Percentiles rank a stretch among this genome's conserved stretches.
These are phyloP conservation scores for Epizoanthus stellaris DNA, from an alignment of 92 coral and sea anemone species.

Conservation along the genomic window DNA sequence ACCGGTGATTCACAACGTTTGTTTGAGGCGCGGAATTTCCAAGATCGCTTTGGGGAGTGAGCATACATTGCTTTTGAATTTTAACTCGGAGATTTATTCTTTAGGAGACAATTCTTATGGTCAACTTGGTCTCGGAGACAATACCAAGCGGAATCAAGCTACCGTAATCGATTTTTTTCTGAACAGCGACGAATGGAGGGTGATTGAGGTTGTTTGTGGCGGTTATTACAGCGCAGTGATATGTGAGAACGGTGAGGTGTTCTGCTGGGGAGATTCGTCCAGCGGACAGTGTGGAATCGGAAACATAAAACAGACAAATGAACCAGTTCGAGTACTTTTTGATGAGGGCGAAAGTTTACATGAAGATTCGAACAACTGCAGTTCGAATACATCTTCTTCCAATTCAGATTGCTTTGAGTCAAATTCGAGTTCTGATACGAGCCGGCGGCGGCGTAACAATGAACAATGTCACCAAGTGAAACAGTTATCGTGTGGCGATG, in stretches of 20 bases:
- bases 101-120: conserved; percentile 89
- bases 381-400: not conserved
- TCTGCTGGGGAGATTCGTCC: conserved; percentile 95
- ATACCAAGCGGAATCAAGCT: conserved; percentile 68
- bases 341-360: conserved; percentile 26
- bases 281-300: conserved; percentile 98
- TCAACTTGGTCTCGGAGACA: conserved; percentile 94
- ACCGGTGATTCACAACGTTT: conserved; percentile 73
- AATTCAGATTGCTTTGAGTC: conserved; percentile 31
- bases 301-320: conserved; percentile 52
- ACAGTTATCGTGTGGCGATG: conserved; percentile 87
- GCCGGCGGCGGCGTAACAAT: not conserved
- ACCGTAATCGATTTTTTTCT: conserved; percentile 64
- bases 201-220: conserved; percentile 85
- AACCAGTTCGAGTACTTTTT: conserved; percentile 75
- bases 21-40: conserved; percentile 80
- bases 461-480: conserved; percentile 37
- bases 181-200: conserved; percentile 54
- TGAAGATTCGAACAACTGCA: not conserved
- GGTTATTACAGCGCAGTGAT: conserved; percentile 80
- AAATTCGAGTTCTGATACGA: conserved; percentile 17
- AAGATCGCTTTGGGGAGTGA: conserved; percentile 89
- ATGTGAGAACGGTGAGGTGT: conserved; percentile 79
- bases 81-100: conserved; percentile 76
- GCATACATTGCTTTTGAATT: conserved; percentile 85